Percentiles rank a stretch among this genome's conserved stretches.
These are phyloP conservation scores for Entelurus aequoreus DNA, from an alignment of 2,113 vertebrate species.

Conservation along the genomic window DNA sequence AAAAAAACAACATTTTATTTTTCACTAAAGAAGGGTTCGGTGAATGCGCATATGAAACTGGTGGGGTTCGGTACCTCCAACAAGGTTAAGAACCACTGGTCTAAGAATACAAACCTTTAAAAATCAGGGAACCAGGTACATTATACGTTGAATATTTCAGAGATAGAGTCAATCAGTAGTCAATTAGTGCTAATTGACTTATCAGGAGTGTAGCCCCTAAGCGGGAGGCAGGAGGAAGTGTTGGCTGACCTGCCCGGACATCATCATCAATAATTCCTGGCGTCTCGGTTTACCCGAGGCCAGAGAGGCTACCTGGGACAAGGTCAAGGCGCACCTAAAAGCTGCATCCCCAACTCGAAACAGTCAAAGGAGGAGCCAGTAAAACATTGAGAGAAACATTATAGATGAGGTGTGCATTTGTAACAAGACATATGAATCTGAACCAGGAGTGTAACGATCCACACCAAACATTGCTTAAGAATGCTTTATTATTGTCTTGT, in stretches of 20 bases:
- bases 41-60: too few species aligned
- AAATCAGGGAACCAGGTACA: background rate
- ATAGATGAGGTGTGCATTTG: too few species aligned
- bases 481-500: too few species aligned
- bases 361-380: constrained; percentile 30
- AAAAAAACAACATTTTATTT: too few species aligned
- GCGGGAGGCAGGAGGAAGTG: constrained; percentile 55
- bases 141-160: too few species aligned
- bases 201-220: constrained; percentile 54
- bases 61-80: too few species aligned
- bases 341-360: constrained; percentile 6
- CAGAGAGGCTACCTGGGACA: constrained; percentile 40
- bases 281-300: constrained; percentile 68
- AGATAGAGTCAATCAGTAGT: constrained; percentile 12
- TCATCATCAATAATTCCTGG: constrained; percentile 73
- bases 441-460: too few species aligned
- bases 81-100: too few species aligned
- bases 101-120: background rate
- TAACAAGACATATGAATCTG: too few species aligned
- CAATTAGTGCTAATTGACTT: constrained; percentile 73
- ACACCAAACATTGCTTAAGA: too few species aligned
- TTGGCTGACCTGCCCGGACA: constrained; percentile 45
- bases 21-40: too few species aligned
- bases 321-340: constrained; percentile 48
- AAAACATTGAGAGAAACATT: background rate